Conservation (phyloP, 2,113 vertebrate genomes). For the Albula glossodonta region DNA sequence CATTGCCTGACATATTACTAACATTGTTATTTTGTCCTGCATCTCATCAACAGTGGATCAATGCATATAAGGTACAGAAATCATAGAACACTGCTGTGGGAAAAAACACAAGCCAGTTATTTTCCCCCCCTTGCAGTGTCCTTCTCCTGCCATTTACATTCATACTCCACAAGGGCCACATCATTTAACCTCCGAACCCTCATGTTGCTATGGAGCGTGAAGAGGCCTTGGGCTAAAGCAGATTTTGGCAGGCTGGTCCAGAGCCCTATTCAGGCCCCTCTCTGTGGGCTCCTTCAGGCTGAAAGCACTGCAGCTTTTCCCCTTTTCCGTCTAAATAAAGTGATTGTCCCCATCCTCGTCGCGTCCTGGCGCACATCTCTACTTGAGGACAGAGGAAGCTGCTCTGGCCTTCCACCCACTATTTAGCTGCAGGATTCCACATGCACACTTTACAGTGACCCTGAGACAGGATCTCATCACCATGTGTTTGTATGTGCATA, state of each 20-base stretch:
- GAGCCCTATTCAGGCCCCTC: conserved; percentile 46
- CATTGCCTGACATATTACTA: too few relatives aligned
- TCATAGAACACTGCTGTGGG: background rate
- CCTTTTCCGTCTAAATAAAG: conserved; percentile 9
- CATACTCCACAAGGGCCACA: conserved; percentile 48
- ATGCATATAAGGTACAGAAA: background rate
- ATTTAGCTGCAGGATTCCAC: background rate
- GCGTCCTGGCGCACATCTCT: conserved; percentile 24
- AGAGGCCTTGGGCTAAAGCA: conserved; percentile 54
- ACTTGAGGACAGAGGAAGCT: conserved; percentile 14
- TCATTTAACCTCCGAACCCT: conserved; percentile 55
- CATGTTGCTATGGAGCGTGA: conserved; percentile 59
- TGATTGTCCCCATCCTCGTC: conserved; percentile 15
- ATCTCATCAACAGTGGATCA: background rate
- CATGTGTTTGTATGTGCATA: background rate
- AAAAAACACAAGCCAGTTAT: background rate
- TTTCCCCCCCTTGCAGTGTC: background rate
- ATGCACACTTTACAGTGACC: background rate
- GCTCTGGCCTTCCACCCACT: conserved; percentile 41
- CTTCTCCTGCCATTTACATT: conserved; percentile 2
- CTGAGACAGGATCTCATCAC: background rate
- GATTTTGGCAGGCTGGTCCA: conserved; percentile 43
- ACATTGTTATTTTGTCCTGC: too few relatives aligned
- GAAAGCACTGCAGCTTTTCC: conserved; percentile 10
- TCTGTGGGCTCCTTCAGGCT: conserved; percentile 33